Conservation (phyloP, 2,888 invertebrate genomes). For the Rhamnusium bicolor region DNA sequence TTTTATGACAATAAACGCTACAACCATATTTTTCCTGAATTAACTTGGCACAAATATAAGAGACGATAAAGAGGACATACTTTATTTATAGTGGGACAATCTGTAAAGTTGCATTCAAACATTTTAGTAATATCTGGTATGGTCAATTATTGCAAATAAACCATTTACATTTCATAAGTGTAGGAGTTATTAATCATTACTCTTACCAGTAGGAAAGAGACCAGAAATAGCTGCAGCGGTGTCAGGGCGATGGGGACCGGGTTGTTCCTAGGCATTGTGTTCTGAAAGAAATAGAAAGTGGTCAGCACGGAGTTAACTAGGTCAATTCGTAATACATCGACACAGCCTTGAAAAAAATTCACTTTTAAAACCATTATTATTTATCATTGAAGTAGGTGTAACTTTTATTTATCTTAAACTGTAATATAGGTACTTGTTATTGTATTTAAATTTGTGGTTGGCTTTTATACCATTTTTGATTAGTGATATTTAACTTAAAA, state of each 20-base stretch:
- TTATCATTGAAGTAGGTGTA: not conserved
- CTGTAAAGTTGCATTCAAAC: not conserved
- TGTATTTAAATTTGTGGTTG: constrained; percentile 13
- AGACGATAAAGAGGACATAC: no score
- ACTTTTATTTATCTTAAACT: no score
- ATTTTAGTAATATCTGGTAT: not conserved
- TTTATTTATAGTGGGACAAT: no score
- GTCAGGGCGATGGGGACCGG: constrained; percentile 48
- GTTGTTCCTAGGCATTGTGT: constrained; percentile 57
- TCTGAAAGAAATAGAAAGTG: constrained; percentile 64
- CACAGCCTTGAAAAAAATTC: constrained; percentile 49
- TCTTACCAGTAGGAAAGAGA: constrained; percentile 59
- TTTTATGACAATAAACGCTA: no score
- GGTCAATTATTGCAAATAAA: not conserved
- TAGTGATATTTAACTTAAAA: not conserved
- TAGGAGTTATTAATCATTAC: not conserved
- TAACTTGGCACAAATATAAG: no score
- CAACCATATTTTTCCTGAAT: no score
- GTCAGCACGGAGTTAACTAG: constrained; percentile 55
- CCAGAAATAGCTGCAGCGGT: constrained; percentile 42
- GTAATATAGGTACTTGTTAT: not conserved
- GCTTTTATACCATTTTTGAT: not conserved
- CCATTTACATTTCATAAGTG: not conserved
- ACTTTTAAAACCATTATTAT: constrained; percentile 35
- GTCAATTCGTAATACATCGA: constrained; percentile 47